Evolutionary conservation across 64 coral and sea anemone species (phyloP).

Genomic region (Montipora sp.): DNA sequence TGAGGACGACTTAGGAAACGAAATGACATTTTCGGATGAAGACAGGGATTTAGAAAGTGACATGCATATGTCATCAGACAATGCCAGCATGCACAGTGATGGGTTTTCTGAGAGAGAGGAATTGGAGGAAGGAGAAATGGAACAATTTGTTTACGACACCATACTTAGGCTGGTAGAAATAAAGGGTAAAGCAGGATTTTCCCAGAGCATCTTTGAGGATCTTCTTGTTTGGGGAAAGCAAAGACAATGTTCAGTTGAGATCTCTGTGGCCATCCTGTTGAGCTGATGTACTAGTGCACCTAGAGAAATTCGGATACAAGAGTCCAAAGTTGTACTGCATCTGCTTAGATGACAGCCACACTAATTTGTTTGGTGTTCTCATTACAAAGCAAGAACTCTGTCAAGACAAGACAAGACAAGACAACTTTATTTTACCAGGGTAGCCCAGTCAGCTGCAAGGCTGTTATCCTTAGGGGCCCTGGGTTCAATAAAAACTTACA

Average conservation of each 20-base stretch:
- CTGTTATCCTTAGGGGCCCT: too few species aligned
- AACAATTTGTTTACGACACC: constrained; percentile 58
- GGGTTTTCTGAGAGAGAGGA: neutral
- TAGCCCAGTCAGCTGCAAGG: too few species aligned
- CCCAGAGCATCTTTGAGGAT: constrained; percentile 60
- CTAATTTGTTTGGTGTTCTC: too few species aligned
- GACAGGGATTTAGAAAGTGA: neutral
- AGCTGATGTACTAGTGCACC: constrained; percentile 18
- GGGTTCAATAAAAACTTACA: too few species aligned
- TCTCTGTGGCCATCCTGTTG: constrained; percentile 63
- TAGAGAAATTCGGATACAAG: constrained; percentile 58
- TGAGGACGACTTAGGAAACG: neutral
- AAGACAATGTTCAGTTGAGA: constrained; percentile 16
- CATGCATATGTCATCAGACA: neutral
- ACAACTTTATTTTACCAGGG: too few species aligned
- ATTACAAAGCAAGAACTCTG: too few species aligned
- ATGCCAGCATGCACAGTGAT: constrained; percentile 14
- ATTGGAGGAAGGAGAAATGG: constrained; percentile 5
- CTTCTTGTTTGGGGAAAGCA: constrained; percentile 65
- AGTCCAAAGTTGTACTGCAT: constrained; percentile 47
- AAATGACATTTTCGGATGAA: neutral
- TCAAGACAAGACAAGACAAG: too few species aligned
- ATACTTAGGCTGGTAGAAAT: constrained; percentile 73
- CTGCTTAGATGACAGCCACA: too few species aligned
- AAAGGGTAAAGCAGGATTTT: constrained; percentile 64